Base-by-base conservation (phyloP, 2,888 invertebrate genomes). In the Piscicola geometra region DNA sequence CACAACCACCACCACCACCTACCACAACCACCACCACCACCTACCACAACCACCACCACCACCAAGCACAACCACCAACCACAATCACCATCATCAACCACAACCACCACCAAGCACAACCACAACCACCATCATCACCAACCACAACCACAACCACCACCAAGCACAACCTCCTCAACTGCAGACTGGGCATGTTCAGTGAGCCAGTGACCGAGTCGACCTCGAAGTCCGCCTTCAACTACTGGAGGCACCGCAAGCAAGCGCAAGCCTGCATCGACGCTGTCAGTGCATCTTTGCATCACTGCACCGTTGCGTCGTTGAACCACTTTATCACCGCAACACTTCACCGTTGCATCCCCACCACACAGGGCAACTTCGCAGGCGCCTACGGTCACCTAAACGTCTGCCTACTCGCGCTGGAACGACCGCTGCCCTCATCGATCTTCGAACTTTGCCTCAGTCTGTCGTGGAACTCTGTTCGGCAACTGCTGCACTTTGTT, bases 151-250 rank as follows among this genome's bases (percentile, higher is more conserved):
- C n/a, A n/a, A n/a, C n/a, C n/a, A n/a, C 50, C 50, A 15, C 50
- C 50, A 9, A 47, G 12, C 50, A 15, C 50, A 9, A 15, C 9
- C 50, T 15, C 50, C 50, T 15, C 50, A 47, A 15, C 9, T 21
- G 21, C 60, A 56, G 73, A 73, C 79, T 85, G 52, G 81, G 85
- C 69, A 90, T 94, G 0, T 93, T 93, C 84, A 93, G 94, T 0
- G 95, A 96, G 86, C 93, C 95, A 0, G 89, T 94, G 70, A 88
- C 93, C 33, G 90, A 91, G 76, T 89, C 90, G 3, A 90, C 92
- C 83, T 92, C 93, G 0, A 90, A 90, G 82, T 90, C 91, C 71
- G 90, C 92, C 21, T 90, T 91, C 33, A 88, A 90, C 35, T 92
- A 93, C 83, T 93, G 92, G 89, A 89, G 91, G 81, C 92, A 93